Evolutionary conservation across 2,113 vertebrate genomes (phyloP).

Genomic region (Macaca nemestrina): DNA sequence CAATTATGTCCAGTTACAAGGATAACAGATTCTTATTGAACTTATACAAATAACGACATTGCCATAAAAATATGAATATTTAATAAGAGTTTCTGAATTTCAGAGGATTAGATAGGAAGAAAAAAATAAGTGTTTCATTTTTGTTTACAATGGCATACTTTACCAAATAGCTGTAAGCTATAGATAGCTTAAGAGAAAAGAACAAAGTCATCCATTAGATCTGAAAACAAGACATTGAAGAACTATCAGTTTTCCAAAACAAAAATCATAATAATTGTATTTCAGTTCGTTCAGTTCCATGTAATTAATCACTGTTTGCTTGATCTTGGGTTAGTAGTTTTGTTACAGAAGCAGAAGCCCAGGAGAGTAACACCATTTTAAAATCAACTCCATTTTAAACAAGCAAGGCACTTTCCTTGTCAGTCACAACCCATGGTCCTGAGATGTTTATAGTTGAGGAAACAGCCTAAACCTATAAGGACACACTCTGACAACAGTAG

Average conservation of each 20-base stretch:
- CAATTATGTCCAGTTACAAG: neutral
- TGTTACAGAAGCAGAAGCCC: too few species aligned
- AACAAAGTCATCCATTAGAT: neutral
- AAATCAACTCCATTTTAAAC: too few species aligned
- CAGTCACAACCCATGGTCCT: too few species aligned
- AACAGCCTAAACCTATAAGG: too few species aligned
- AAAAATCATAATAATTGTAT: neutral
- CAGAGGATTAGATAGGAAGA: neutral
- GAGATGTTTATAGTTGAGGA: too few species aligned
- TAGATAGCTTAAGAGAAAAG: neutral
- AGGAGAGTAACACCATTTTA: too few species aligned
- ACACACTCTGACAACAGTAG: too few species aligned
- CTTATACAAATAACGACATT: neutral
- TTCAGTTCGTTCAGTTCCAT: neutral
- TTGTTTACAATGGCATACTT: neutral
- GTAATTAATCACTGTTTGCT: neutral
- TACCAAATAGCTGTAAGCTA: neutral
- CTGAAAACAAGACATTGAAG: neutral
- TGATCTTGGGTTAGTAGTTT: neutral
- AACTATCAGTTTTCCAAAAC: neutral
- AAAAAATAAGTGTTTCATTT: neutral
- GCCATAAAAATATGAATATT: neutral
- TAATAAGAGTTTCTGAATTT: neutral
- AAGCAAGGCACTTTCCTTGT: too few species aligned
- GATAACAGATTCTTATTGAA: neutral